phyloP scores from a whole-genome alignment of 2,888 invertebrate genomes.

The Antheraea assamensis region DNA sequence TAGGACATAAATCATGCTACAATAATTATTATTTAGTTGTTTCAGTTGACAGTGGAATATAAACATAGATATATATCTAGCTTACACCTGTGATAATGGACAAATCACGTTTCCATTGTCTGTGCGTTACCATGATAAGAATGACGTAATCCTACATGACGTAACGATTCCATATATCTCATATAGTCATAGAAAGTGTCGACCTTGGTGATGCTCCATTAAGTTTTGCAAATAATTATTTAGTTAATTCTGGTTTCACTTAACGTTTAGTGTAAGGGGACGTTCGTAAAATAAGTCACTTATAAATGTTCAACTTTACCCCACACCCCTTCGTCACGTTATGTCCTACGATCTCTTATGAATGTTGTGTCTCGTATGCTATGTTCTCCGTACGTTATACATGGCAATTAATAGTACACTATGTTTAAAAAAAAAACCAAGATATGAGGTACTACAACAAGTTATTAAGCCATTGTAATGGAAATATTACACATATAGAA shows the following conservation, averaged over 20 bases:
- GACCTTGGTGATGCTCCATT: slow-evolving; percentile 7
- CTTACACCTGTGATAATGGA: background rate
- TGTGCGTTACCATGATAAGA: background rate
- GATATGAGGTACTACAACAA: too few relatives aligned
- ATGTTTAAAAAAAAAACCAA: too few relatives aligned
- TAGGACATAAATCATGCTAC: background rate
- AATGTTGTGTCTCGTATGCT: too few relatives aligned
- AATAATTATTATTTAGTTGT: background rate
- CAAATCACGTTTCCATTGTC: background rate
- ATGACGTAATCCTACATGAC: slow-evolving; percentile 11
- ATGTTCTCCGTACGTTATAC: too few relatives aligned
- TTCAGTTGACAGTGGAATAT: background rate
- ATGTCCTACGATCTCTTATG: too few relatives aligned
- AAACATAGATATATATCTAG: background rate
- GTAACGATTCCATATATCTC: background rate
- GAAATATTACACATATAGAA: too few relatives aligned
- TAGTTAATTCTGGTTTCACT: background rate
- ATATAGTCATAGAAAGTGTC: background rate
- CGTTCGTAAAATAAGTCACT: too few relatives aligned
- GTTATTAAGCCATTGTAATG: too few relatives aligned
- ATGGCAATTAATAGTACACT: too few relatives aligned
- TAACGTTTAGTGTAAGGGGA: too few relatives aligned
- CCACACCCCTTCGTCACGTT: too few relatives aligned
- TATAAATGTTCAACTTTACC: too few relatives aligned
- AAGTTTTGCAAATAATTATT: background rate